These are phyloP conservation scores for Leucopsar rothschildi DNA, from an alignment of 2,113 vertebrate species.

Conservation along the genomic window DNA sequence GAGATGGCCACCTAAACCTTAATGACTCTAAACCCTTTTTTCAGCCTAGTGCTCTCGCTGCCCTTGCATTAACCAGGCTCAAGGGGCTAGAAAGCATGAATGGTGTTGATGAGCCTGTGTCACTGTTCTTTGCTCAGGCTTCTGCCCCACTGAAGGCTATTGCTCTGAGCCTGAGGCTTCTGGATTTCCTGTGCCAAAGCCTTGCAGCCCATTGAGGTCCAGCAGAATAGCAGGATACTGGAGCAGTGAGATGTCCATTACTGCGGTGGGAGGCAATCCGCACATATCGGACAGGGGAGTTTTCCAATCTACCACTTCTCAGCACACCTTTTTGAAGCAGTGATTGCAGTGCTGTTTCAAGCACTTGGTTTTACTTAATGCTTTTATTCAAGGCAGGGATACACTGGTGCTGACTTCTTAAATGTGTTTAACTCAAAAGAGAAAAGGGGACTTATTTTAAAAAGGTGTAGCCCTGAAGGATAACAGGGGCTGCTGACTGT, in stretches of 20 bases:
- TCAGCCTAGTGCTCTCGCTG: background rate
- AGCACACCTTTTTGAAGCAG: background rate
- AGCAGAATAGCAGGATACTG: background rate
- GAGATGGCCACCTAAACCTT: background rate
- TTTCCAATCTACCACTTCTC: background rate
- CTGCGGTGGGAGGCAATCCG: fast-evolving
- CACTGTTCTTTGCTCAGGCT: background rate
- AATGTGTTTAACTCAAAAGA: background rate
- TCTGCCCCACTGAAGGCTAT: background rate
- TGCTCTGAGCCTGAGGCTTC: background rate
- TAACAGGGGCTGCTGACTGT: background rate
- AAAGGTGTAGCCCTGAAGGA: background rate
- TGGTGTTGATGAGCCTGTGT: background rate
- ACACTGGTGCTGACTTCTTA: background rate
- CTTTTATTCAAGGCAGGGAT: background rate
- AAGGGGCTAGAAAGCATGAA: background rate
- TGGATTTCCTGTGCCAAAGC: background rate
- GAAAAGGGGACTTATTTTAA: background rate
- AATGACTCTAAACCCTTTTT: background rate
- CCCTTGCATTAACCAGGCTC: background rate
- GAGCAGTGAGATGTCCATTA: background rate
- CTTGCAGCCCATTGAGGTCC: background rate
- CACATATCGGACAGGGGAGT: fast-evolving
- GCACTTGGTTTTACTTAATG: background rate
- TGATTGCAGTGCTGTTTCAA: background rate